phyloP scores from a whole-genome alignment of 2,113 vertebrate genomes.

The Silurus asotus region DNA sequence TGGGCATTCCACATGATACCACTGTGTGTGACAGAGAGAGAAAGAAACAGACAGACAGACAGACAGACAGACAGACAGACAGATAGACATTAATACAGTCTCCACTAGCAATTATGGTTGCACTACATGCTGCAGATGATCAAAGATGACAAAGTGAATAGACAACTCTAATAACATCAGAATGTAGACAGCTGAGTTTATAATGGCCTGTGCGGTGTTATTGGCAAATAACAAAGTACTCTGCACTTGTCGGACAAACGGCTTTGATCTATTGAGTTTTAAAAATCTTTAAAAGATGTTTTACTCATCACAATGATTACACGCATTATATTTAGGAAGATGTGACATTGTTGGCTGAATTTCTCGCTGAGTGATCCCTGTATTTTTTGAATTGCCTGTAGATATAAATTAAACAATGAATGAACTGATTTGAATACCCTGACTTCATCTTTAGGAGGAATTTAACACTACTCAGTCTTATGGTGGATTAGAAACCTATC shows the following conservation, averaged over 20 bases:
- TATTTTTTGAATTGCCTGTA: neutral
- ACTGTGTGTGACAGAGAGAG: slow-evolving; percentile 68
- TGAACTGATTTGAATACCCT: neutral
- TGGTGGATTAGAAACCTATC: neutral
- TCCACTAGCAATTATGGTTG: neutral
- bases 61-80: neutral
- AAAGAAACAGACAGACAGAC: neutral
- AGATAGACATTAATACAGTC: neutral
- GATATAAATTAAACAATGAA: neutral
- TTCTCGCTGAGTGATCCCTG: neutral
- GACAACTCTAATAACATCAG: slow-evolving; percentile 2
- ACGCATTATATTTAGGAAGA: neutral
- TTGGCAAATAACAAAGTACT: neutral
- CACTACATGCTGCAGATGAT: neutral
- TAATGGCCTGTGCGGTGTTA: neutral
- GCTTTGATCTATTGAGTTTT: neutral
- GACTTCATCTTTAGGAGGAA: neutral
- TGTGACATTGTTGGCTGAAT: neutral
- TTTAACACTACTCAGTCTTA: neutral
- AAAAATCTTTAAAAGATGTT: neutral
- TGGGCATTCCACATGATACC: slow-evolving; percentile 89
- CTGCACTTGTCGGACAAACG: neutral
- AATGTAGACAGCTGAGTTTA: slow-evolving; percentile 17
- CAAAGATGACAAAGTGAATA: slow-evolving; percentile 7
- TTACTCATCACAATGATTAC: neutral